Evolutionary conservation across 2,888 invertebrate genomes (phyloP).

Genomic region (Apodemia hepburni): DNA sequence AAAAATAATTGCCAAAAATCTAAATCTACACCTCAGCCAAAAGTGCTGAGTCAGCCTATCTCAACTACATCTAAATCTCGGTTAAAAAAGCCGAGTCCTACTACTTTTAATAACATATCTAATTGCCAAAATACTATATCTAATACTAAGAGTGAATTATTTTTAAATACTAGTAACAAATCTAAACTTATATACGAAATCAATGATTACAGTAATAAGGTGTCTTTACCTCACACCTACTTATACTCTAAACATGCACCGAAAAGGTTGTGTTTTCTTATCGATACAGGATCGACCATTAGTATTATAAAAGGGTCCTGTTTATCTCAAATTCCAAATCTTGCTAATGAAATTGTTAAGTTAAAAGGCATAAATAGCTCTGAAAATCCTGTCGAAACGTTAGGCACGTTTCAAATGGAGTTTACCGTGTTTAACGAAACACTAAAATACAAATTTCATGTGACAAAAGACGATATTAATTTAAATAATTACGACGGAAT

Average conservation of each 20-base stretch:
- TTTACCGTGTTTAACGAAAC: not conserved
- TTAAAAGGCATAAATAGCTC: slow-evolving; percentile 5
- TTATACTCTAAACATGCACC: not conserved
- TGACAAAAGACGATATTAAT: slow-evolving; percentile 14
- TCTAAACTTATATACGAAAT: not conserved
- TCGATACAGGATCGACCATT: slow-evolving; percentile 13
- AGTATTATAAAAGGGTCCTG: slow-evolving; percentile 11
- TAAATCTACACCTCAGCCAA: not conserved
- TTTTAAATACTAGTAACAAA: too few relatives aligned
- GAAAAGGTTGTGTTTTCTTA: slow-evolving; percentile 5
- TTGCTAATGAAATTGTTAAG: slow-evolving; percentile 9
- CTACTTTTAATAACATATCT: not conserved
- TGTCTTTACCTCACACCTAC: slow-evolving; percentile 3
- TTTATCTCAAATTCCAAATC: slow-evolving; percentile 9
- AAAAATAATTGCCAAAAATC: not conserved
- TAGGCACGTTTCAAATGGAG: slow-evolving; percentile 3
- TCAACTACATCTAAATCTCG: not conserved
- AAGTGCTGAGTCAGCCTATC: not conserved
- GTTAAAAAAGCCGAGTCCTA: not conserved
- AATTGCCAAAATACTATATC: too few relatives aligned
- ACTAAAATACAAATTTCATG: slow-evolving; percentile 11
- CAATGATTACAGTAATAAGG: not conserved
- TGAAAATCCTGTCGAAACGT: slow-evolving; percentile 7
- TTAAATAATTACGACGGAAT: slow-evolving; percentile 16
- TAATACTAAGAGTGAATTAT: too few relatives aligned